Conservation (phyloP, 1,140 invertebrate species). For the Eciton burchellii region DNA sequence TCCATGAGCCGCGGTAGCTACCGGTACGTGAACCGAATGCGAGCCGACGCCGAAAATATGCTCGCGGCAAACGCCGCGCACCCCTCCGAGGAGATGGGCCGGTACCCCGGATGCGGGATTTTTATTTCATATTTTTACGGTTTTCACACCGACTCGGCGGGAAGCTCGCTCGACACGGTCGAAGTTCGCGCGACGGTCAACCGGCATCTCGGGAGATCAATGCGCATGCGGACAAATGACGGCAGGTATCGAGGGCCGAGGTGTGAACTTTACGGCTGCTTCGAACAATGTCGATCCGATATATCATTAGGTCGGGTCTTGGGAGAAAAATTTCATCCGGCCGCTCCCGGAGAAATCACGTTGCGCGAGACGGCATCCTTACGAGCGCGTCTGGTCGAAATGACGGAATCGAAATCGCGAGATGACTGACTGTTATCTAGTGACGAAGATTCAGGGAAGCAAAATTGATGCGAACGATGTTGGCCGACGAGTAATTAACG, state of each 20-base stretch:
- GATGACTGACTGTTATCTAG: too few species aligned
- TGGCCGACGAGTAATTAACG: too few species aligned
- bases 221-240: conserved; percentile 30
- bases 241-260: background rate
- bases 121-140: conserved; percentile 73
- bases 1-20: conserved; percentile 23
- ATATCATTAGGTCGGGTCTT: conserved; percentile 3
- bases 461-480: too few species aligned
- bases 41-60: conserved; percentile 74
- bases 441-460: too few species aligned
- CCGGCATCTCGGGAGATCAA: conserved; percentile 13
- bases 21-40: conserved; percentile 73
- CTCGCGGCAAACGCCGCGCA: conserved; percentile 51
- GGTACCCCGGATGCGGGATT: conserved; percentile 50
- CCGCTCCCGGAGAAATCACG: background rate
- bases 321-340: background rate
- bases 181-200: conserved; percentile 13
- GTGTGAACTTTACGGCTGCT: conserved; percentile 36
- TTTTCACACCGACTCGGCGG: conserved; percentile 1
- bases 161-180: conserved; percentile 5
- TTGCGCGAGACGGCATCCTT: background rate
- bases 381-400: background rate
- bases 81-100: too few species aligned
- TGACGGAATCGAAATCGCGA: background rate
- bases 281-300: conserved; percentile 10